These are phyloP conservation scores for Gallinago solitaria DNA, from an alignment of 2,797 vertebrate genomes.

Conservation along the genomic window DNA sequence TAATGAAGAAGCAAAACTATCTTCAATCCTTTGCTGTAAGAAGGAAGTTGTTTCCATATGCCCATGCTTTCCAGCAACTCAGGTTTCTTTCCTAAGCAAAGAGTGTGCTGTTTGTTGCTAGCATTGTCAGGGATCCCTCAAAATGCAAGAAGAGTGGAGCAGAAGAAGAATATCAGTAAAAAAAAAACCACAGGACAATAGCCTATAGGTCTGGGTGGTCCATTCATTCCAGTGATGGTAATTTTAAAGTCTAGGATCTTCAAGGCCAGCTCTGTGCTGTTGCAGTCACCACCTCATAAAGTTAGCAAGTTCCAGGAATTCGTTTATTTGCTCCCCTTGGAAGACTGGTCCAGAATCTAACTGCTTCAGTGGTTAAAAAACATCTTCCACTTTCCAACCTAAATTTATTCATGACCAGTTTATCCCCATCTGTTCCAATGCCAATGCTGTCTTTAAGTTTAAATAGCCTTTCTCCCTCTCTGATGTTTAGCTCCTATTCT, in stretches of 20 bases:
- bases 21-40: background rate
- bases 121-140: background rate
- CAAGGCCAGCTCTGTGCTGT: background rate
- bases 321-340: constrained; percentile 1
- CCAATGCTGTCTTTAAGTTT: background rate
- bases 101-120: background rate
- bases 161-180: background rate
- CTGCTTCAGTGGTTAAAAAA: background rate
- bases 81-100: background rate
- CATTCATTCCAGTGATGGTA: background rate
- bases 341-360: background rate
- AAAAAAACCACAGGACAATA: background rate
- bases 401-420: constrained; percentile 44
- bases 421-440: constrained; percentile 1
- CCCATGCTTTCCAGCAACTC: background rate
- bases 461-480: constrained; percentile 18
- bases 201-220: background rate
- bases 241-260: background rate
- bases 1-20: background rate
- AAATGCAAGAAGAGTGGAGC: background rate
- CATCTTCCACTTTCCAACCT: constrained; percentile 35
- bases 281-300: constrained; percentile 43
- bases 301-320: constrained; percentile 41
- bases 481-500: background rate
- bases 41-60: background rate